Conservation (phyloP, 2,888 invertebrate species). For the Nymphalis c-album region DNA sequence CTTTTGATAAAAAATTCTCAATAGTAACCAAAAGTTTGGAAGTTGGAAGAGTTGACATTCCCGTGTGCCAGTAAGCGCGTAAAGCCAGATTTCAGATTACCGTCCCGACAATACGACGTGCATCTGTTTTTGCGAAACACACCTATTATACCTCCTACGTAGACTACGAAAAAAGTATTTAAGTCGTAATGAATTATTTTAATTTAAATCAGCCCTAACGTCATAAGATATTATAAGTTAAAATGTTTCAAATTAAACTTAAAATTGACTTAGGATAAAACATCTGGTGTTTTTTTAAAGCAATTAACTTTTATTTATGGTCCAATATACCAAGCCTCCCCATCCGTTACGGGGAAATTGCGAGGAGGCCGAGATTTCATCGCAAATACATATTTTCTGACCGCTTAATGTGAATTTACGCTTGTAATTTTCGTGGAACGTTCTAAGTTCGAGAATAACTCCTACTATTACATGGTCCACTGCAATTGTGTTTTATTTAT, state of each 20-base stretch:
- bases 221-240: not conserved
- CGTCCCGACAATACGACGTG: too few relatives aligned
- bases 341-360: constrained; percentile 37
- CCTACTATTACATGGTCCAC: constrained; percentile 1
- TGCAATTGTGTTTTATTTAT: not conserved
- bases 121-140: too few relatives aligned
- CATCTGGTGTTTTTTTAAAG: constrained; percentile 52
- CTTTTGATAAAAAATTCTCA: too few relatives aligned
- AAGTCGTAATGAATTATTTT: too few relatives aligned
- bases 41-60: too few relatives aligned
- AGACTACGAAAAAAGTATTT: too few relatives aligned
- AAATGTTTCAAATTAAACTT: not conserved
- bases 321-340: constrained; percentile 39
- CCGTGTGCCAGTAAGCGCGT: too few relatives aligned
- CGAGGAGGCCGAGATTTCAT: constrained; percentile 43
- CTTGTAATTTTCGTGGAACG: constrained; percentile 32
- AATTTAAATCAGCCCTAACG: too few relatives aligned
- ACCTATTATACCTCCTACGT: too few relatives aligned
- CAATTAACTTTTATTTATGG: constrained; percentile 56
- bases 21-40: too few relatives aligned
- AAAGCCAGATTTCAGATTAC: too few relatives aligned
- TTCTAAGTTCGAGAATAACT: constrained; percentile 18
- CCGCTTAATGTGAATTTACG: constrained; percentile 39
- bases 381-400: constrained; percentile 43
- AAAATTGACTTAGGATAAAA: constrained; percentile 20